Conservation (phyloP, 2,113 vertebrate species). For the Rhea americana region DNA sequence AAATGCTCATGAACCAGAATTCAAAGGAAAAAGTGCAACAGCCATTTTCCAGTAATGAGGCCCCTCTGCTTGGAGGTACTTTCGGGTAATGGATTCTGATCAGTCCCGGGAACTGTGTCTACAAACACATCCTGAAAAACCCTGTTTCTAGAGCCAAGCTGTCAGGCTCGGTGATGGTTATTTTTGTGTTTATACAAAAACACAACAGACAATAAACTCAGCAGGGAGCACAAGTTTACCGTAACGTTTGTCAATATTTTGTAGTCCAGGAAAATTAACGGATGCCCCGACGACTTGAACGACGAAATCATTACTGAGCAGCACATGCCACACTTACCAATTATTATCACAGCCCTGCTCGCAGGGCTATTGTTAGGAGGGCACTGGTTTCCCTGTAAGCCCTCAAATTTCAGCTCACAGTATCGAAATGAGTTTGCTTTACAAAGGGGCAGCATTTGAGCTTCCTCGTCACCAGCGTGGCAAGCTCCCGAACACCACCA, state of each 20-base stretch:
- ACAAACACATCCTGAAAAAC: not conserved
- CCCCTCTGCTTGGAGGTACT: not conserved
- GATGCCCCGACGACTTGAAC: not conserved
- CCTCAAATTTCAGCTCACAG: not conserved
- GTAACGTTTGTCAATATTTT: not conserved
- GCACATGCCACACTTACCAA: not conserved
- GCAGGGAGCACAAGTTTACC: not conserved
- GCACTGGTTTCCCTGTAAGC: not conserved
- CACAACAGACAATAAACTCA: not conserved
- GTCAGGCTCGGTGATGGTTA: not conserved
- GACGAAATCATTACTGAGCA: not conserved
- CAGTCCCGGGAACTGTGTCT: not conserved
- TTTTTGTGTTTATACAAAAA: not conserved
- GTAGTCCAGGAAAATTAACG: not conserved
- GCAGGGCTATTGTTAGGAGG: not conserved
- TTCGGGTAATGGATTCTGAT: not conserved
- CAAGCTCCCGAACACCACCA: not conserved
- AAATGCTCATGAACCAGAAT: rapidly evolving
- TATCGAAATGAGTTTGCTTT: not conserved
- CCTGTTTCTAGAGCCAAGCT: not conserved
- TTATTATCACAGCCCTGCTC: not conserved
- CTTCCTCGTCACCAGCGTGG: not conserved
- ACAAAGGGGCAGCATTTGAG: too few relatives aligned
- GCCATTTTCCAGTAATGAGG: not conserved
- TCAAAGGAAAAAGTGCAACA: not conserved